phyloP scores from a whole-genome alignment of 2,113 vertebrate species.

The Bolborhynchus lineola region DNA sequence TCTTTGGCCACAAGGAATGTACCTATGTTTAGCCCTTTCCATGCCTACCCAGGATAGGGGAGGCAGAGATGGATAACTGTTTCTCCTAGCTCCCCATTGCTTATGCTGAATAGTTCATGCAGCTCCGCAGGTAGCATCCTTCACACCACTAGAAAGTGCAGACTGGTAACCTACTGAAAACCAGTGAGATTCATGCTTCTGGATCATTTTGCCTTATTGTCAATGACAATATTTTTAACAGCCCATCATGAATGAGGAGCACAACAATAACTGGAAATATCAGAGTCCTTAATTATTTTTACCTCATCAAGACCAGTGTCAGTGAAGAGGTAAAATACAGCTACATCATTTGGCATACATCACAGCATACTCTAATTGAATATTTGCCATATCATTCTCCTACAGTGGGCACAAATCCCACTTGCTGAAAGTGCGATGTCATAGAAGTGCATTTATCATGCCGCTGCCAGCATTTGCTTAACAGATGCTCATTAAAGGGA shows the following conservation, averaged over 20 bases:
- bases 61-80: not conserved
- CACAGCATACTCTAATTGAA: not conserved
- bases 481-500: not conserved
- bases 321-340: not conserved
- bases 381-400: not conserved
- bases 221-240: not conserved
- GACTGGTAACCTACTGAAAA: not conserved
- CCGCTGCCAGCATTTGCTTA: not conserved
- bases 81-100: not conserved
- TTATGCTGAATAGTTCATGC: not conserved
- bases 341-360: not conserved
- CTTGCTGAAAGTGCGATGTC: not conserved
- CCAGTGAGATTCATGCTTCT: not conserved
- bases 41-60: fast-evolving
- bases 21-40: not conserved
- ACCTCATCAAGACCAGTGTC: not conserved
- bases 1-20: not conserved
- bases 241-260: not conserved
- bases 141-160: not conserved
- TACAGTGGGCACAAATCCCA: not conserved
- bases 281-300: not conserved
- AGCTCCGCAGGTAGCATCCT: not conserved
- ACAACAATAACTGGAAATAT: not conserved
- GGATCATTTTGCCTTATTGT: not conserved
- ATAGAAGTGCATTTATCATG: not conserved